Base-by-base conservation (phyloP, 2,797 vertebrate species). In the Champsocephalus esox region DNA sequence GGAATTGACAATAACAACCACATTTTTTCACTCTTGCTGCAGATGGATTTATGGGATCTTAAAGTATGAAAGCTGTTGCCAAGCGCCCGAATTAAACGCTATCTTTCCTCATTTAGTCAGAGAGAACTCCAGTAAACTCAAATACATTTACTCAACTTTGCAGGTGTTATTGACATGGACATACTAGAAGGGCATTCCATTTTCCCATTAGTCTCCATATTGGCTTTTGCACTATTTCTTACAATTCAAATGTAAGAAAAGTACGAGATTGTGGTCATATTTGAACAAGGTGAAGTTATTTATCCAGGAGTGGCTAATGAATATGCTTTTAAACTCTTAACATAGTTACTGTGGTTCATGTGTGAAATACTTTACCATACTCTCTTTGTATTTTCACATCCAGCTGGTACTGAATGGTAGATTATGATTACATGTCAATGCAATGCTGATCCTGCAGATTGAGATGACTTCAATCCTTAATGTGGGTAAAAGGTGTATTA, bases 1-100 rank as follows among this genome's bases (percentile, higher is more conserved):
- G 79, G 84, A 91, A 88, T 86, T 87, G 81, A 93, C 92, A 92
- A 92, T 85, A 92, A 92, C 89, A 89, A 89, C 83, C 72, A 75
- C 76, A 82, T 74, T 55, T 51, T 79, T 82, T 83, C 70, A 67
- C 81, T 60, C 76, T 82, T 86, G 74, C 82, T 73, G 77, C 84
- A 86, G 89, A 91, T 85, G 89, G 91, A 92, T 92, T 92, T 91
- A 79, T 2, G 12, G 87, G 76, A 89, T 90, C 84, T 85, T 88
- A 85, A 87, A 73, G 83, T 87, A 85, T 88, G 81, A 92, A 90
- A 91, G 86, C 87, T 24, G 66, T 70, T 62, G 79, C 88, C 84
- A 87, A 88, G 78, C 82, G 83, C 75, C 49, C 32, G 83, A 86
- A 92, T 91, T 90, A 90, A 89, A 91, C 60, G 2, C 77, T 87